Conservation (phyloP, 2,797 vertebrate species). For the Centroberyx gerrardi region DNA sequence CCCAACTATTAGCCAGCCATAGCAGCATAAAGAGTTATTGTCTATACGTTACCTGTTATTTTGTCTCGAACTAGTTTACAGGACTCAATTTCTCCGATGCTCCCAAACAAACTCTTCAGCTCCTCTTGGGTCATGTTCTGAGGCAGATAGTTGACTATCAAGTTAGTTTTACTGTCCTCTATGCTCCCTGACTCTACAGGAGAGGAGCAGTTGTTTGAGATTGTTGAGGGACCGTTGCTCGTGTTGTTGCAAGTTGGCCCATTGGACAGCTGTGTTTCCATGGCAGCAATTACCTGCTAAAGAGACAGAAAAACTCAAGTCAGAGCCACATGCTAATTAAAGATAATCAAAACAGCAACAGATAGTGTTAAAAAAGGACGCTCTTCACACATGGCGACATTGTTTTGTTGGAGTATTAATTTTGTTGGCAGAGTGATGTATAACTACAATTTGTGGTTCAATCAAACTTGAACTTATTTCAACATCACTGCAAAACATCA, state of each 20-base stretch:
- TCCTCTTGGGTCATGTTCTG: slow-evolving; percentile 99
- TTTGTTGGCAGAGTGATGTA: background rate
- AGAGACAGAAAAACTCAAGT: slow-evolving; percentile 70
- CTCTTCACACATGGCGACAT: slow-evolving; percentile 63
- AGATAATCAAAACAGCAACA: background rate
- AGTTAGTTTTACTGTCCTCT: slow-evolving; percentile 99
- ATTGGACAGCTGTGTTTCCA: slow-evolving; percentile 99
- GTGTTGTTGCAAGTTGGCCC: slow-evolving; percentile 98
- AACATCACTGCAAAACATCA: slow-evolving; percentile 4
- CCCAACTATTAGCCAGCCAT: background rate
- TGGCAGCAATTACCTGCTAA: slow-evolving; percentile 99
- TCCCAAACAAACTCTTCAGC: slow-evolving; percentile 98
- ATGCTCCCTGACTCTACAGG: slow-evolving; percentile 94
- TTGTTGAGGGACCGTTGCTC: slow-evolving; percentile 92
- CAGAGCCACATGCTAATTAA: slow-evolving; percentile 39
- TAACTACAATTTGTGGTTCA: background rate
- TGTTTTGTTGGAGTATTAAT: slow-evolving; percentile 16
- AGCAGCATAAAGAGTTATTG: slow-evolving; percentile 21
- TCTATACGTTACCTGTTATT: slow-evolving; percentile 93
- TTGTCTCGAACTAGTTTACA: slow-evolving; percentile 99
- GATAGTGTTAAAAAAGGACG: slow-evolving; percentile 56
- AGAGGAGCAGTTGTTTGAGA: slow-evolving; percentile 96
- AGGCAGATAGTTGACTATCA: slow-evolving; percentile 99
- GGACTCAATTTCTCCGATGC: slow-evolving; percentile 98
- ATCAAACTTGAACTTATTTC: background rate